Conservation (phyloP, 2,888 invertebrate species). For the Yponomeuta sedellus region DNA sequence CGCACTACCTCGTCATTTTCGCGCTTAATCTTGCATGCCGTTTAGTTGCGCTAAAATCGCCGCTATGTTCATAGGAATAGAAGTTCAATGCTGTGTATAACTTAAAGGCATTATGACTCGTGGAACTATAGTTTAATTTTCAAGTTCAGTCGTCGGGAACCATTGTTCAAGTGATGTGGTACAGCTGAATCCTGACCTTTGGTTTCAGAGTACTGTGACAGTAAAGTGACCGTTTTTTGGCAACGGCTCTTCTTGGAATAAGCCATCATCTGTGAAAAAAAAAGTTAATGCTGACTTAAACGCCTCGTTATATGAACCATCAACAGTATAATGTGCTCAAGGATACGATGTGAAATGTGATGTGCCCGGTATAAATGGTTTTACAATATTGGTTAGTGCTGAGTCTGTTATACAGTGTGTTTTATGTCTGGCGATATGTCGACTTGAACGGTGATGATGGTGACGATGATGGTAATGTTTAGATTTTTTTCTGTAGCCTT, state of each 20-base stretch:
- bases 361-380: neutral
- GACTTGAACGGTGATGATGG: neutral
- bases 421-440: neutral
- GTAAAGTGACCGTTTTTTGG: neutral
- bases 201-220: neutral
- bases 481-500: conserved; percentile 15
- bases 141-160: neutral
- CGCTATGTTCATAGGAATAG: neutral
- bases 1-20: neutral
- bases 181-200: neutral
- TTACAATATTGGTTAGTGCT: neutral
- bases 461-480: neutral
- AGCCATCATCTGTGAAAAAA: no score
- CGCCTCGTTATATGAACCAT: no score
- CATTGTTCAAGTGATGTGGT: neutral
- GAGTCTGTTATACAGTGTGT: neutral
- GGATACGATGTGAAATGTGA: neutral
- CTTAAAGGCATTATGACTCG: neutral
- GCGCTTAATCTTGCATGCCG: neutral
- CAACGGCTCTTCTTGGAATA: no score
- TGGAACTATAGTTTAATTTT: neutral
- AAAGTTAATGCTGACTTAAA: no score
- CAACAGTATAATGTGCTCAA: neutral
- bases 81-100: neutral
- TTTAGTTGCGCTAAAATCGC: neutral